Evolutionary conservation across 2,113 vertebrate species (phyloP).

Genomic region (Anthoscopus minutus): DNA sequence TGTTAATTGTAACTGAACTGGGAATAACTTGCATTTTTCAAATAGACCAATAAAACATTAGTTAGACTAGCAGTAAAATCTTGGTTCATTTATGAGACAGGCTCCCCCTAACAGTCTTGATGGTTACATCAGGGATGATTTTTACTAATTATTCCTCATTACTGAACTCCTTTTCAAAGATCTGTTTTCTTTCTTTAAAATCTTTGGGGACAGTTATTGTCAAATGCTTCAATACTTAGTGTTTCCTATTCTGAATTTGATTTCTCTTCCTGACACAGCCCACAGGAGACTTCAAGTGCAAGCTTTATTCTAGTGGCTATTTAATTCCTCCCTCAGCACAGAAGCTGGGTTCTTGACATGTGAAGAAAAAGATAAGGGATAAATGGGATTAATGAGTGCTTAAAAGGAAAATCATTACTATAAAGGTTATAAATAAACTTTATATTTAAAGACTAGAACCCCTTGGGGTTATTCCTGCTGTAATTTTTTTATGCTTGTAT

Average conservation of each 20-base stretch:
- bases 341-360: neutral
- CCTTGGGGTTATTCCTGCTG: neutral
- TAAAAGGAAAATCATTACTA: neutral
- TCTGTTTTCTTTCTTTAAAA: neutral
- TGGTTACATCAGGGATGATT: neutral
- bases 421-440: neutral
- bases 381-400: neutral
- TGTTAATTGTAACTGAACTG: neutral
- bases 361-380: neutral
- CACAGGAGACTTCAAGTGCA: neutral
- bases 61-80: neutral
- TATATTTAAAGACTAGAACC: neutral
- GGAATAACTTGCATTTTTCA: neutral
- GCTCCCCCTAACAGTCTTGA: neutral
- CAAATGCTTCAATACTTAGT: neutral
- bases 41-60: neutral
- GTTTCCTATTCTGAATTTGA: neutral
- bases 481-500: neutral
- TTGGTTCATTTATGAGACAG: neutral
- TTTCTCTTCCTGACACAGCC: neutral
- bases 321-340: neutral
- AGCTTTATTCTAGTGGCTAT: neutral
- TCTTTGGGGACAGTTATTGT: neutral
- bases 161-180: neutral
- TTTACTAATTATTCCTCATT: neutral